phyloP scores from a whole-genome alignment of 1,140 invertebrate genomes.

The Onthophagus taurus region DNA sequence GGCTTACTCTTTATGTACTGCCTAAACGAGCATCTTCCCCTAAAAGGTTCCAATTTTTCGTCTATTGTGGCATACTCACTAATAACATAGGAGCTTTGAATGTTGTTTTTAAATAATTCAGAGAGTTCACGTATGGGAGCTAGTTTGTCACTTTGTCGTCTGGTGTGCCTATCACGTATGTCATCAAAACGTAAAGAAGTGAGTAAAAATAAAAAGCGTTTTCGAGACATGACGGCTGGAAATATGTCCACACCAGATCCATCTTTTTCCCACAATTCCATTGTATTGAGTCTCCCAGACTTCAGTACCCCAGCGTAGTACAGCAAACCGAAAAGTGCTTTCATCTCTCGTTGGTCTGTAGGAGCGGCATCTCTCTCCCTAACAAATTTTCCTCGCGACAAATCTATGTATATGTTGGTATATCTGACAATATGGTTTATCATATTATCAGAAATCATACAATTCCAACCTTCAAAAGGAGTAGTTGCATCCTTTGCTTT shows the following conservation, averaged over 20 bases:
- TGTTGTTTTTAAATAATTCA: background rate
- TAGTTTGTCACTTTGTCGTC: constrained; percentile 30
- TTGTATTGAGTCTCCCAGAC: background rate
- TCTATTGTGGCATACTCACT: constrained; percentile 26
- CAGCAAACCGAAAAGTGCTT: constrained; percentile 5
- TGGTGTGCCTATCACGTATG: constrained; percentile 19
- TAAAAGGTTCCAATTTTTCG: constrained; percentile 35
- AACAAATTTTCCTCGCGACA: too few species aligned
- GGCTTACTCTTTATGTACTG: constrained; percentile 28
- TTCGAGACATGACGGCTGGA: background rate
- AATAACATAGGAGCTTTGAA: background rate
- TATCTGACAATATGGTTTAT: too few species aligned
- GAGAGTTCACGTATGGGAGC: background rate
- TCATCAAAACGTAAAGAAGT: constrained; percentile 16
- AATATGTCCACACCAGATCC: constrained; percentile 4
- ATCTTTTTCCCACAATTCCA: constrained; percentile 7
- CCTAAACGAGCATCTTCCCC: constrained; percentile 18
- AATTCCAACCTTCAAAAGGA: too few species aligned
- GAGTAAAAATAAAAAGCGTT: constrained; percentile 12
- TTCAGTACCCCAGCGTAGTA: constrained; percentile 1
- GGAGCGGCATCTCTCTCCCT: too few species aligned
- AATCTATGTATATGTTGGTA: too few species aligned
- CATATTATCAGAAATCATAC: too few species aligned
- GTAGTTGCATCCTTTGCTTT: too few species aligned
- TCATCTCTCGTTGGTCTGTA: too few species aligned